Evolutionary conservation across 2,888 invertebrate genomes (phyloP), one percentile per base, ranked within the genome.

Genomic region (Oasisia sp.): DNA sequence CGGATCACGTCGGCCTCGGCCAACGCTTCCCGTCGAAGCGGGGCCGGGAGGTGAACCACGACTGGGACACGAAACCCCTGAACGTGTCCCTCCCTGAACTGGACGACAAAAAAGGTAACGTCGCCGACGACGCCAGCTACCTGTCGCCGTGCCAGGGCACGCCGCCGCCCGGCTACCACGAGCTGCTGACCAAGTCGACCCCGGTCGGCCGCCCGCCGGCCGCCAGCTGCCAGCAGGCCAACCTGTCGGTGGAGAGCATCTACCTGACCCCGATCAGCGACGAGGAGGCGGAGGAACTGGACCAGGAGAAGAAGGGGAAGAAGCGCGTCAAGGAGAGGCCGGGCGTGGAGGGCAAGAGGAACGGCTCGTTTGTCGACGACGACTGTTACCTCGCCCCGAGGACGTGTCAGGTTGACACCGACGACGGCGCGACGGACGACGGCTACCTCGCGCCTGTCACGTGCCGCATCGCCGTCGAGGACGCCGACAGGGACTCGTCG

Each of bases 11-110:
- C 27, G 74, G 74, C 2, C 90, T 92, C 19, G 90, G 32, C 2
- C 32, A 90, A 45, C 32, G 50, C 19, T 92, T 92, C 90, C 92
- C 92, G 14, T 92, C 92, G 38, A 92, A 92, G 90, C 89, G 50
- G 50, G 90, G 92, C 89, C 19, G 50, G n/a, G 92, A 92, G 9
- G 45, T 90, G 44, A 92, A 92, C 92, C 89, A 92, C 14, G 50
- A 38, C n/a, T 92, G 92, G 92, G 92, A 27, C 27, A n/a, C 27
- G 74, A 74, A 74, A 74, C 74, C 74, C 74, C 74, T 74, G 27
- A 74, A 74, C 74, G 74, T 74, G 19, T 74, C 74, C 74, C 74
- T 74, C n/a, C 74, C 74, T 74, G 74, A 74, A 7, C n/a, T 74
- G 74, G 74, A 27, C 74, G 74, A 74, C 27, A 27, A 27, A 14